Conservation (phyloP, 2,113 vertebrate genomes). For the Thalassarche chlororhynchos region DNA sequence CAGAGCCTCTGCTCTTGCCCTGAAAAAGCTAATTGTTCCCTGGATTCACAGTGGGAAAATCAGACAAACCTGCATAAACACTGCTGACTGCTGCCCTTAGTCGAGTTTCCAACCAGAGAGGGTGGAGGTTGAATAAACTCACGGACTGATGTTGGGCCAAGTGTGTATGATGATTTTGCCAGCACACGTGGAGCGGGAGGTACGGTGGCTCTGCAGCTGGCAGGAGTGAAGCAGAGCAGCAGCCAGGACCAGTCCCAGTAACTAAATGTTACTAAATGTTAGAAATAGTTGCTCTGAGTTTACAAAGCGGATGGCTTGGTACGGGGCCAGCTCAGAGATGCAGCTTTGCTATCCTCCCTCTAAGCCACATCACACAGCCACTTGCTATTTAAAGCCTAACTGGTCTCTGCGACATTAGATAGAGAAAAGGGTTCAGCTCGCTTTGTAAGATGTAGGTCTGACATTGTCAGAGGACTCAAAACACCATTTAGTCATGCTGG, state of each 20-base stretch:
- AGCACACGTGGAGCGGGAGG: neutral
- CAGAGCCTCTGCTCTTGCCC: neutral
- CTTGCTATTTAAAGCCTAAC: neutral
- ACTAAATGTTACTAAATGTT: neutral
- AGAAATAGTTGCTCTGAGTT: neutral
- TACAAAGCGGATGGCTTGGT: neutral
- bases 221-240: neutral
- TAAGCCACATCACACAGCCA: neutral
- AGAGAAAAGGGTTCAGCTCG: neutral
- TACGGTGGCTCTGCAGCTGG: neutral
- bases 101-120: neutral
- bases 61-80: neutral
- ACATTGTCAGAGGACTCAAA: neutral
- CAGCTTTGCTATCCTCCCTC: neutral
- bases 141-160: neutral
- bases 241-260: neutral
- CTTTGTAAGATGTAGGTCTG: neutral
- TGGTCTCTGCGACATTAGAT: neutral
- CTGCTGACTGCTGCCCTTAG: neutral
- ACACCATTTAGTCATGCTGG: neutral
- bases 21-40: neutral
- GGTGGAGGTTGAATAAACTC: neutral
- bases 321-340: neutral
- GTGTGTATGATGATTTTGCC: neutral
- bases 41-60: neutral